Evolutionary conservation across 2,888 invertebrate species (phyloP), one percentile per base, ranked within the genome.

Genomic region (Synergus japonicus): DNA sequence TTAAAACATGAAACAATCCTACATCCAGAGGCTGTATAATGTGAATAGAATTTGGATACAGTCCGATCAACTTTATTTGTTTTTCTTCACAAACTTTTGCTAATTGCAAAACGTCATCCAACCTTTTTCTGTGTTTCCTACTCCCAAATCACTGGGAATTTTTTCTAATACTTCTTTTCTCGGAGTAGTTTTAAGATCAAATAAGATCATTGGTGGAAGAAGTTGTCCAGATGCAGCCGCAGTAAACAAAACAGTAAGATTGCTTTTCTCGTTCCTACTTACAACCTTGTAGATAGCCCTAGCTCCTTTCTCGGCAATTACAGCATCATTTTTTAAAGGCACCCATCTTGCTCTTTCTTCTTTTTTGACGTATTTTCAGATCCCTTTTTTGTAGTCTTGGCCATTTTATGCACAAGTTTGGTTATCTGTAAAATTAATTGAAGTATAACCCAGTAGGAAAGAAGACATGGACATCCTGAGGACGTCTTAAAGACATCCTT

Each of bases 231-330:
- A 60, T 10, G 89, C 89, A 73, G 81, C 80, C 67, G 89, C 86
- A 12, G 79, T 82, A 13, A 87, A 76, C 13, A 89, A 66, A 0
- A 89, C 87, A 5, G 89, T 89, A n/a, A 89, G 12, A 54, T 81
- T 86, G 15, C 87, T 88, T 84, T 89, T 90, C 80, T 88, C 88
- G 29, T 86, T 87, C 3, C 85, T 83, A 22, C 60, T 76, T 76
- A 86, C 85, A 65, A 89, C 82, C 77, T 84, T 22, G 79, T 88
- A 85, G 9, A 86, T 43, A 81, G 88, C 86, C 78, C 83, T 86
- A 18, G 49, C 86, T 8, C 88, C 88, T 82, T 83, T 89, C 67
- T 87, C 86, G 15, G 83, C 87, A 79, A 89, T 83, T 78, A 89
- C 87, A 81, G 43, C 18, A 46, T 87, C 86, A 76, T 87, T 87